Evolutionary conservation across 1,140 invertebrate genomes (phyloP).

Genomic region (Lerema accius): DNA sequence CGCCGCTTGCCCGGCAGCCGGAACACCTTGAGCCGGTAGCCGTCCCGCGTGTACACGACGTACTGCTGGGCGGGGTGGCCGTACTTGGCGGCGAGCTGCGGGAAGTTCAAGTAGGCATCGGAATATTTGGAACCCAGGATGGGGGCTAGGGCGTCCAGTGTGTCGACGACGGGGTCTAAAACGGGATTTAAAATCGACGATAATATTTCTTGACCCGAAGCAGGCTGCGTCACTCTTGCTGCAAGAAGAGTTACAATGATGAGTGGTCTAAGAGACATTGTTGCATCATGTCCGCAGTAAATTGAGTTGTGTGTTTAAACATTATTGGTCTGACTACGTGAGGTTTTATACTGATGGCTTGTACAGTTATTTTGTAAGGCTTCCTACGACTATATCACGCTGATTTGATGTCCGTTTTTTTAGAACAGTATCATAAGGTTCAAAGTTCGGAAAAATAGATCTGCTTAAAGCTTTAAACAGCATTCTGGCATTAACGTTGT

Average conservation of each 20-base stretch:
- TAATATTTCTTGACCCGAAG: no score
- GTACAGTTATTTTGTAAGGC: neutral
- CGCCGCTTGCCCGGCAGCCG: conserved; percentile 25
- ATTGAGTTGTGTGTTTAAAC: no score
- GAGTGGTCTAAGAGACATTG: neutral
- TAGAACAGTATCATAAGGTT: no score
- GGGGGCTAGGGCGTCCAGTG: neutral
- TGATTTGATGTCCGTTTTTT: no score
- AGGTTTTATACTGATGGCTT: no score
- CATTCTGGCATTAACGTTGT: no score
- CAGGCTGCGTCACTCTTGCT: neutral
- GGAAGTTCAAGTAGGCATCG: conserved; percentile 11
- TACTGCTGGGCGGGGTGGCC: conserved; percentile 35
- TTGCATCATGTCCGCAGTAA: neutral
- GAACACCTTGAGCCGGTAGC: conserved; percentile 43
- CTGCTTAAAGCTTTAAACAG: no score
- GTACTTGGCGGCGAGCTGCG: conserved; percentile 37
- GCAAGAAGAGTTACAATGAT: neutral
- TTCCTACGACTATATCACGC: neutral
- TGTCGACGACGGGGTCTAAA: neutral
- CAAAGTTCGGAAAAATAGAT: no score
- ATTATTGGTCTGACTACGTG: no score
- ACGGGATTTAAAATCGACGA: no score
- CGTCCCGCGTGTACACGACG: conserved; percentile 40
- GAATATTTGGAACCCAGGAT: neutral